A percentile compares a stretch with the other conserved stretches of the same genome.
phyloP scores from a whole-genome alignment of 2,888 invertebrate genomes.

The Lasiommata megera region DNA sequence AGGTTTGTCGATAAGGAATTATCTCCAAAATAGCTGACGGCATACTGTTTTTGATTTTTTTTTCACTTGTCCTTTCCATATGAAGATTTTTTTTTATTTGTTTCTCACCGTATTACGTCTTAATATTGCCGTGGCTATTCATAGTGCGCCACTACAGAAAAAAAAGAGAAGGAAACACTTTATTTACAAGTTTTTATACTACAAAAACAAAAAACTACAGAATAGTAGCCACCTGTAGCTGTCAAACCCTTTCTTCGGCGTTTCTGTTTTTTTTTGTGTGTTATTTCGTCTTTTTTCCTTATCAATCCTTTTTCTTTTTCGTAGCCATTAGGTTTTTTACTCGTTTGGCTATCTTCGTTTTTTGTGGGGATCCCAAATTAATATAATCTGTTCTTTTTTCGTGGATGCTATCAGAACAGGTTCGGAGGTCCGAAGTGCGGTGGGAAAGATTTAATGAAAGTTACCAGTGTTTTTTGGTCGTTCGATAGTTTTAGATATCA shows the following conservation, averaged over 20 bases:
- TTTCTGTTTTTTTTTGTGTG: constrained; percentile 45
- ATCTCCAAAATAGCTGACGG: too few species aligned
- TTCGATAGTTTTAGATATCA: constrained; percentile 49
- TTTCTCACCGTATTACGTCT: too few species aligned
- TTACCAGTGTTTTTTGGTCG: constrained; percentile 50
- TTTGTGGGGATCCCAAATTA: constrained; percentile 80
- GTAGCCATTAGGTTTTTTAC: constrained; percentile 78
- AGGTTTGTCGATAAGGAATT: too few species aligned
- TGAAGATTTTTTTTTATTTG: not conserved
- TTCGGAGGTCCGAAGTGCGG: constrained; percentile 49
- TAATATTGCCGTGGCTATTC: not conserved
- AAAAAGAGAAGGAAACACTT: not conserved
- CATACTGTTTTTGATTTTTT: too few species aligned
- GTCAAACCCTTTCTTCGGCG: constrained; percentile 66
- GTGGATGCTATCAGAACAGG: constrained; percentile 64
- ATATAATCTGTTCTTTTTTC: constrained; percentile 76
- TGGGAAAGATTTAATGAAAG: constrained; percentile 77
- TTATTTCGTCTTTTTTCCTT: constrained; percentile 46
- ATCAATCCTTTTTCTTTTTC: constrained; percentile 70
- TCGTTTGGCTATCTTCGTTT: constrained; percentile 69
- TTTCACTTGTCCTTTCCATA: too few species aligned
- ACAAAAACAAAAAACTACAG: constrained; percentile 26
- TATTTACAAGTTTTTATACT: constrained; percentile 13
- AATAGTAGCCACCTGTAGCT: constrained; percentile 61
- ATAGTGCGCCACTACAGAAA: not conserved